These are phyloP conservation scores for Holacanthella duospinosa DNA, from an alignment of 2,888 invertebrate genomes.

Conservation along the genomic window DNA sequence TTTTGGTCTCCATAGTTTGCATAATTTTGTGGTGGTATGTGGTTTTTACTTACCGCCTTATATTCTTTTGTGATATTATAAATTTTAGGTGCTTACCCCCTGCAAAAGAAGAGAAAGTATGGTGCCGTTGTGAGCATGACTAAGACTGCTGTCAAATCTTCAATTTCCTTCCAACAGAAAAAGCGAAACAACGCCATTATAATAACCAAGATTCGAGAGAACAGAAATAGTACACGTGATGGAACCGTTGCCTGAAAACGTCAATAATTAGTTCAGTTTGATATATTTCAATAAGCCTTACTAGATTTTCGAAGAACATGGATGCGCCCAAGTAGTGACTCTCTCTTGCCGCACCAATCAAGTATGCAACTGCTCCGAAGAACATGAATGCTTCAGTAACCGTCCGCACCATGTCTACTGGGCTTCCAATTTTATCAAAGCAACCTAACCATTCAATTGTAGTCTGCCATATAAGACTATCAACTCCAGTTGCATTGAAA, in stretches of 20 bases:
- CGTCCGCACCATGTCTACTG: slow-evolving; percentile 58
- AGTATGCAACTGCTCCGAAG: slow-evolving; percentile 71
- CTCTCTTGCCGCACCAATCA: slow-evolving; percentile 73
- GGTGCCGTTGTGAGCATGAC: slow-evolving; percentile 93
- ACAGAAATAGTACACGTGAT: slow-evolving; percentile 83
- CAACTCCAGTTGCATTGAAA: too few species aligned
- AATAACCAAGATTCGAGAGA: slow-evolving; percentile 81
- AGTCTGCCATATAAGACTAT: too few species aligned
- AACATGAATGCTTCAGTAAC: slow-evolving; percentile 67
- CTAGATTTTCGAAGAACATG: slow-evolving; percentile 91
- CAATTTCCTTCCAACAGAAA: slow-evolving; percentile 71
- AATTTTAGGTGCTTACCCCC: slow-evolving; percentile 41
- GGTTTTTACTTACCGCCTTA: too few species aligned
- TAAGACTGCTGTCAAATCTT: slow-evolving; percentile 82
- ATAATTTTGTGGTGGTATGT: too few species aligned
- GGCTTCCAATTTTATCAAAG: slow-evolving; percentile 18
- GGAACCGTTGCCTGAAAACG: slow-evolving; percentile 67
- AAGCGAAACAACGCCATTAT: slow-evolving; percentile 72
- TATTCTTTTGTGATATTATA: too few species aligned
- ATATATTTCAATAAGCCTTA: slow-evolving; percentile 43
- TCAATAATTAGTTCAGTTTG: not conserved
- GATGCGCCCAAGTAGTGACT: slow-evolving; percentile 80
- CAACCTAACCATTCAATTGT: slow-evolving; percentile 1
- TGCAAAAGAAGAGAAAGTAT: slow-evolving; percentile 93
- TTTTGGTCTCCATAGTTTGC: too few species aligned